Conservation (phyloP, 2,797 vertebrate genomes). For the Parauchenoglanis ngamensis region DNA sequence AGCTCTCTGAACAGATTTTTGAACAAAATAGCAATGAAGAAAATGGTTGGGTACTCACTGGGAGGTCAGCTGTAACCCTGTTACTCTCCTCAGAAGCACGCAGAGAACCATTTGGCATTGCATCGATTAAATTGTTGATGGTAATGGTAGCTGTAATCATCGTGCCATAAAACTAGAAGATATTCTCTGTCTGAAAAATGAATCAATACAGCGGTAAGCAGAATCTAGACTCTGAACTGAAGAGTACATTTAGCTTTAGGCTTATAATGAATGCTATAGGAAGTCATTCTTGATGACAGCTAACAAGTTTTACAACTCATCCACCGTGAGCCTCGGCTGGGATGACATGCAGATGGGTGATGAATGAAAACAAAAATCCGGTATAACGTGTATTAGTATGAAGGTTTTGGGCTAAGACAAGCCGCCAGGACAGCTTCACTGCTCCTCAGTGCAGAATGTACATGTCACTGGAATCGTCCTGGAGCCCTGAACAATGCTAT, state of each 20-base stretch:
- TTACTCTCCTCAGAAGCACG: slow-evolving; percentile 16
- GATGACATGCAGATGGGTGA: background rate
- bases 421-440: background rate
- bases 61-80: background rate
- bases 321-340: background rate
- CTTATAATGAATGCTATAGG: background rate
- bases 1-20: slow-evolving; percentile 46
- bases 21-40: background rate
- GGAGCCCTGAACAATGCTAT: background rate
- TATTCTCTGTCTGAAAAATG: background rate
- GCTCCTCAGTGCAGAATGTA: background rate
- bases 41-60: slow-evolving; percentile 4
- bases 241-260: background rate
- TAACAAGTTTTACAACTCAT: background rate
- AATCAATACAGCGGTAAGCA: background rate
- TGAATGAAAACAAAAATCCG: background rate
- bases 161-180: background rate
- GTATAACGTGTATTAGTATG: background rate
- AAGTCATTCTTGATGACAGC: background rate
- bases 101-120: background rate
- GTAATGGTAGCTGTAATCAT: background rate
- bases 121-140: background rate
- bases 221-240: background rate
- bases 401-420: background rate
- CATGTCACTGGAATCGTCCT: background rate